phyloP scores from a whole-genome alignment of 1,140 invertebrate genomes.

The Globodera ellingtonae region DNA sequence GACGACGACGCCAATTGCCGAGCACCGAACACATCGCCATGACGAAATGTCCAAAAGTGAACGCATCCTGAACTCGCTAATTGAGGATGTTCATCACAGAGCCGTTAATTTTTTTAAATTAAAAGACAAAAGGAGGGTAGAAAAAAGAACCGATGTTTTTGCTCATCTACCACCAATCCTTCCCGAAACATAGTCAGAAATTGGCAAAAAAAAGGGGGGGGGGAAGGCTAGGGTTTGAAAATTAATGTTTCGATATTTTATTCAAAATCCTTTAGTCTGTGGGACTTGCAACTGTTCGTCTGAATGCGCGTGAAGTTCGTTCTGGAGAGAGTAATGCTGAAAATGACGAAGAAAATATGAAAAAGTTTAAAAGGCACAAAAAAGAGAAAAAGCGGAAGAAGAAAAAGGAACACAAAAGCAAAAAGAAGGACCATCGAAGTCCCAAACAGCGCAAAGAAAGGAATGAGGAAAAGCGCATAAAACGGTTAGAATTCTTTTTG shows the following conservation, averaged over 20 bases:
- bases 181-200: too few relatives aligned
- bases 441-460: not conserved
- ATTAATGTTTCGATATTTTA: not conserved
- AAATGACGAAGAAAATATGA: not conserved
- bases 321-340: not conserved
- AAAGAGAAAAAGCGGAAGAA: constrained; percentile 15
- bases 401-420: constrained; percentile 18
- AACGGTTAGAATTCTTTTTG: not conserved
- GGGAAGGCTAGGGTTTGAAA: not conserved
- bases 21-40: not conserved
- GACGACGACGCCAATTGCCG: not conserved
- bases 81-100: not conserved
- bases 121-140: too few relatives aligned
- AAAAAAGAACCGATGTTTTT: too few relatives aligned
- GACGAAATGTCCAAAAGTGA: constrained; percentile 9
- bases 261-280: not conserved
- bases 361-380: constrained; percentile 22
- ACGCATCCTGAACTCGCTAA: not conserved
- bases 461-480: not conserved
- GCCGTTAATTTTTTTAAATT: not conserved
- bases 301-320: not conserved
- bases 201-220: too few relatives aligned
- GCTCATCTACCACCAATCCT: too few relatives aligned
- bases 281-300: not conserved
- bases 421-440: not conserved